Conservation (phyloP, 1,140 invertebrate species). For the Globodera ellingtonae region DNA sequence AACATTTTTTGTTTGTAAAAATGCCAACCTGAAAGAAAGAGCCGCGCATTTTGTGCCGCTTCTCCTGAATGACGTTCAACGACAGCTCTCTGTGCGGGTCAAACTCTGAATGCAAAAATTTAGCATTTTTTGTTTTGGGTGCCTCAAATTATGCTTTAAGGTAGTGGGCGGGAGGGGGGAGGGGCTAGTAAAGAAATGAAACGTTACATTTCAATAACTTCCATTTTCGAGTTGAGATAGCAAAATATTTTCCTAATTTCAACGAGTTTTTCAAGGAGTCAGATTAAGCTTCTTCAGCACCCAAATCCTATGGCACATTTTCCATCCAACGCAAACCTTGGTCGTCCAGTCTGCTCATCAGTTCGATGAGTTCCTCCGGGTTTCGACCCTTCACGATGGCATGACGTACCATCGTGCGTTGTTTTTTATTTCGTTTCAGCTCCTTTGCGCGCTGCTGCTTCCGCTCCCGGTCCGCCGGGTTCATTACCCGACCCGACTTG, state of each 20-base stretch:
- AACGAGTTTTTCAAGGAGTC: not conserved
- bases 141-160: too few relatives aligned
- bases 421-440: constrained; percentile 68
- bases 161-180: too few relatives aligned
- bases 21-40: constrained; percentile 40
- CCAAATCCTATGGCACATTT: too few relatives aligned
- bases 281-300: not conserved
- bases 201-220: too few relatives aligned
- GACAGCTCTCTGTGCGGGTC: constrained; percentile 45
- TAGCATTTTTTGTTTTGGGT: not conserved
- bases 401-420: constrained; percentile 68
- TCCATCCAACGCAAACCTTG: constrained; percentile 62
- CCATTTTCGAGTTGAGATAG: not conserved
- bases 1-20: not conserved
- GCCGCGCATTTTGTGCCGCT: constrained; percentile 43
- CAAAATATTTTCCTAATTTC: too few relatives aligned
- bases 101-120: constrained; percentile 45
- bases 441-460: constrained; percentile 60
- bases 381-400: constrained; percentile 69
- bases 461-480: constrained; percentile 69
- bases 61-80: constrained; percentile 51
- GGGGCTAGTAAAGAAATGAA: too few relatives aligned
- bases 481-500: constrained; percentile 63
- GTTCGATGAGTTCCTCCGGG: constrained; percentile 67
- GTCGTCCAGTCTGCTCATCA: constrained; percentile 68